Conservation (phyloP, 2,113 vertebrate genomes). For the Spizaetus ornatus region DNA sequence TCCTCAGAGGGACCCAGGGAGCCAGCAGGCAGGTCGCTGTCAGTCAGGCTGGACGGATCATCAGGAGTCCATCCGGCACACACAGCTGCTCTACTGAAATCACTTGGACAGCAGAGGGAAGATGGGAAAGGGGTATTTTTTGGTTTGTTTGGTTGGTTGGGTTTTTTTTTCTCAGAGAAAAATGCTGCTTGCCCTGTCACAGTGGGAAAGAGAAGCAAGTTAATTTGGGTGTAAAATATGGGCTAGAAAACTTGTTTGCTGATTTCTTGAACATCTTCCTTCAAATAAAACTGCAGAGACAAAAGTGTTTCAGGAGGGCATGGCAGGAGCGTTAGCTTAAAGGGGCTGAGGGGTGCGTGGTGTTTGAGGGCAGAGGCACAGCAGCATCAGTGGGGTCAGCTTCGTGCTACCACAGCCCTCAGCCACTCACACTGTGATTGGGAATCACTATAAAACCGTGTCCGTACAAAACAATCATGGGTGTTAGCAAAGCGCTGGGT, state of each 20-base stretch:
- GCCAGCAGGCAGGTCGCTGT: not conserved
- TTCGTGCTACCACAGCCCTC: not conserved
- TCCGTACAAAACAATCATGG: fast-evolving
- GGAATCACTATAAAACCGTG: fast-evolving
- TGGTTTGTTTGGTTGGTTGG: not conserved
- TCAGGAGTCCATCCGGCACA: not conserved
- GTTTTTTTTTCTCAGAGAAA: not conserved
- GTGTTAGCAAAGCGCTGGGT: fast-evolving
- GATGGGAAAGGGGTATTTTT: not conserved
- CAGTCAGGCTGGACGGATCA: not conserved
- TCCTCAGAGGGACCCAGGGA: fast-evolving
- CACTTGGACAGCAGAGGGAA: not conserved
- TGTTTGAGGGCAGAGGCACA: fast-evolving
- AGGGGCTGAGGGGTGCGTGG: fast-evolving
- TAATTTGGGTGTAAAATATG: not conserved
- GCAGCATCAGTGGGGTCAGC: fast-evolving
- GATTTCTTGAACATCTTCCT: not conserved
- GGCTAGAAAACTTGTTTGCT: not conserved
- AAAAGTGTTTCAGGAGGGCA: too few relatives aligned
- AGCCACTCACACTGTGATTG: fast-evolving
- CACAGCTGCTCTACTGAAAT: not conserved
- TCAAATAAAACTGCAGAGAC: not conserved
- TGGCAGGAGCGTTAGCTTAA: fast-evolving
- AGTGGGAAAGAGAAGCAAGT: not conserved
- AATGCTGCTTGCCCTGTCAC: not conserved